phyloP scores from a whole-genome alignment of 2,797 vertebrate species.

The Amblyraja radiata region DNA sequence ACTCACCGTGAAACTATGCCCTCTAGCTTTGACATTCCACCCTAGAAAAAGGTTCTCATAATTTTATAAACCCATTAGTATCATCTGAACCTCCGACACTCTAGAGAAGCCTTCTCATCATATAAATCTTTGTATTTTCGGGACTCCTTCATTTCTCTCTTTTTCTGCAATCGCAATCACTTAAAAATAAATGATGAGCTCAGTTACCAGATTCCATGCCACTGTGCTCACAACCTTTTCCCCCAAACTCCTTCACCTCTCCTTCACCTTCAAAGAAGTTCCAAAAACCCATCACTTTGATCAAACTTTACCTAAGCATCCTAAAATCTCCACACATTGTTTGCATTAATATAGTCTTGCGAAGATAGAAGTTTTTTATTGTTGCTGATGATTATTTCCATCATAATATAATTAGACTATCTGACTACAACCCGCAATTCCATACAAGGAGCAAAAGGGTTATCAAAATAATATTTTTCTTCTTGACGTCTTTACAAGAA shows the following conservation, averaged over 20 bases:
- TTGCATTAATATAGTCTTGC: background rate
- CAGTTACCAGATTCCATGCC: background rate
- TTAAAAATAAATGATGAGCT: too few species aligned
- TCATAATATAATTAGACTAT: background rate
- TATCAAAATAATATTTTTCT: conserved; percentile 8
- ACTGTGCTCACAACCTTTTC: background rate
- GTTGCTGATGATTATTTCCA: background rate
- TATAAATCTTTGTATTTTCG: background rate
- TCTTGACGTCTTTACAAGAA: background rate
- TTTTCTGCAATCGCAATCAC: background rate
- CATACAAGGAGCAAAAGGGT: background rate
- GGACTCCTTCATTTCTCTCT: background rate
- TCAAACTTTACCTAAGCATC: too few species aligned
- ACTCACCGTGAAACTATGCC: too few species aligned
- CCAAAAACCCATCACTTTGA: background rate
- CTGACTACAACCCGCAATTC: background rate
- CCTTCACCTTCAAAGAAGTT: background rate
- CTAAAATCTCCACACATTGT: background rate
- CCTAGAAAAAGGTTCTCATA: too few species aligned
- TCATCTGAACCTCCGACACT: too few species aligned
- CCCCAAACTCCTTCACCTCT: background rate
- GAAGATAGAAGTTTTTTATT: background rate
- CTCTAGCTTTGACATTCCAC: too few species aligned
- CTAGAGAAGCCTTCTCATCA: background rate
- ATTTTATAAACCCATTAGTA: too few species aligned